phyloP scores from a whole-genome alignment of 2,888 invertebrate species.

The Pterobdella sp. region DNA sequence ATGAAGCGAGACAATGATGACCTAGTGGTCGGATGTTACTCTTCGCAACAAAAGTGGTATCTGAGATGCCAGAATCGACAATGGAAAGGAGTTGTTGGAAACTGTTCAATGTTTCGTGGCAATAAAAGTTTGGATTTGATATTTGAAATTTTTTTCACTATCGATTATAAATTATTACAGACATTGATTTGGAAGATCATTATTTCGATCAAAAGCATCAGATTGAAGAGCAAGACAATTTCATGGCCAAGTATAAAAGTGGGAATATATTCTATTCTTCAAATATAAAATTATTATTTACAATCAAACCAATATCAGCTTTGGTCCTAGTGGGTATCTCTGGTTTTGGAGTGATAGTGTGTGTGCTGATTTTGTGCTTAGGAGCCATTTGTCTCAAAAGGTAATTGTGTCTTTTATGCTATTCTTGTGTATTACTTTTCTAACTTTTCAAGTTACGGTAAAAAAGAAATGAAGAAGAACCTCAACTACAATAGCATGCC shows the following conservation, averaged over 20 bases:
- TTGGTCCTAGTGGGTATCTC: slow-evolving; percentile 8
- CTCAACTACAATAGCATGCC: slow-evolving; percentile 9
- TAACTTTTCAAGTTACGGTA: neutral
- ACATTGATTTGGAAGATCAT: neutral
- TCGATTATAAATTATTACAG: neutral
- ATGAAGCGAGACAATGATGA: slow-evolving; percentile 33
- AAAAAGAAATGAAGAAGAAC: slow-evolving; percentile 6
- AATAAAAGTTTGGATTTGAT: neutral
- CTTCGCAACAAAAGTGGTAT: slow-evolving; percentile 32
- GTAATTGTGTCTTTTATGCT: neutral
- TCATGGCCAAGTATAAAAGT: slow-evolving; percentile 4
- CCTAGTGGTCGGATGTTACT: slow-evolving; percentile 32
- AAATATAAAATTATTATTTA: neutral
- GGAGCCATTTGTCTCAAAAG: slow-evolving; percentile 25
- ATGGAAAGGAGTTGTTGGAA: slow-evolving; percentile 34
- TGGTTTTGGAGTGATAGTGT: slow-evolving; percentile 24
- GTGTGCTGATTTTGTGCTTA: slow-evolving; percentile 23
- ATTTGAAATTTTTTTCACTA: neutral
- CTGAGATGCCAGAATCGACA: slow-evolving; percentile 29
- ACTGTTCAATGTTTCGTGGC: slow-evolving; percentile 28
- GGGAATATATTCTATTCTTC: neutral
- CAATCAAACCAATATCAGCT: neutral
- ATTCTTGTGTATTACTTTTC: neutral
- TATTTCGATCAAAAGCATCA: neutral
- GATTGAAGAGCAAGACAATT: neutral